These are phyloP conservation scores for Macrocentrus cingulum DNA, from an alignment of 1,140 invertebrate genomes.

Conservation along the genomic window DNA sequence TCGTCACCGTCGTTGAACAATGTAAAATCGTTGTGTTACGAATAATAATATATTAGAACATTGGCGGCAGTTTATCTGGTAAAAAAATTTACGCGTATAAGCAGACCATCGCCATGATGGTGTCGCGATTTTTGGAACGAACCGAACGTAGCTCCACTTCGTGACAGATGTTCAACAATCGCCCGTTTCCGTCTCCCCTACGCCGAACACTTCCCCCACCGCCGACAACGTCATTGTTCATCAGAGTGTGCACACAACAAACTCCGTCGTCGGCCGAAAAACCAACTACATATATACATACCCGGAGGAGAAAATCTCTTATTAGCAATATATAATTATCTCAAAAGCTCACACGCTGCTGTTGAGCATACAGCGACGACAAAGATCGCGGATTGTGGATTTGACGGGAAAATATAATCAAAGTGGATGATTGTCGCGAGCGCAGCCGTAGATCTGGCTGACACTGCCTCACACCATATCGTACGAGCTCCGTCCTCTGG, in stretches of 20 bases:
- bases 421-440: background rate
- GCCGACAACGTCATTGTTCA: slow-evolving; percentile 4
- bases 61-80: slow-evolving; percentile 2
- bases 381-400: background rate
- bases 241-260: slow-evolving; percentile 10
- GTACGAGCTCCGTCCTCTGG: slow-evolving; percentile 7
- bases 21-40: background rate
- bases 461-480: slow-evolving; percentile 6
- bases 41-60: background rate
- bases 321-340: slow-evolving; percentile 3
- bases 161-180: slow-evolving; percentile 23
- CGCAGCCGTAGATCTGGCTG: slow-evolving; percentile 9
- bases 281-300: slow-evolving; percentile 9
- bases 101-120: slow-evolving; percentile 20
- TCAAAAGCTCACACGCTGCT: background rate
- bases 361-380: background rate
- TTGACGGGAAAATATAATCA: background rate
- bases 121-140: slow-evolving; percentile 17
- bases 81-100: slow-evolving; percentile 12
- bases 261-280: background rate
- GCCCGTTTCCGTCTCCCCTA: slow-evolving; percentile 4
- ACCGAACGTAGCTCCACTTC: slow-evolving; percentile 16
- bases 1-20: background rate
- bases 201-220: background rate
- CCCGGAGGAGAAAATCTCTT: background rate